Conservation (phyloP, 1,140 invertebrate species). For the Heterodera schachtii region DNA sequence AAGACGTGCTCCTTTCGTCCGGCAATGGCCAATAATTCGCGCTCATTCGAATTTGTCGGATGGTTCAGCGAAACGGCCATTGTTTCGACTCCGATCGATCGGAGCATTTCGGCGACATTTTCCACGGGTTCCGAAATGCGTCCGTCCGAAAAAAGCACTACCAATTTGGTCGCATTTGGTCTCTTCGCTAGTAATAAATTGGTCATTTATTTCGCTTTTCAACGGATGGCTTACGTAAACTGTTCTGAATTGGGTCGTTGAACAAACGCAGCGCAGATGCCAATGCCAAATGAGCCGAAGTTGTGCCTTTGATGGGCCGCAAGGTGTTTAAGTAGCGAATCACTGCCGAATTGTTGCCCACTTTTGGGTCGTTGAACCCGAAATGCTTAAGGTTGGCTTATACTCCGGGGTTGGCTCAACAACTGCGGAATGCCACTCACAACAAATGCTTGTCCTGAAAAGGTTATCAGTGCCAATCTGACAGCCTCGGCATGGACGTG, state of each 20-base stretch:
- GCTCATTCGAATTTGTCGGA: slow-evolving; percentile 53
- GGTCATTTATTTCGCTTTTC: neutral
- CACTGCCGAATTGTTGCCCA: slow-evolving; percentile 56
- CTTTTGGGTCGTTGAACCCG: slow-evolving; percentile 56
- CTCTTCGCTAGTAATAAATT: slow-evolving; percentile 39
- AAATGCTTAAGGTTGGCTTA: slow-evolving; percentile 43
- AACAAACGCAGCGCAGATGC: slow-evolving; percentile 53
- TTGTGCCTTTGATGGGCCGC: slow-evolving; percentile 62
- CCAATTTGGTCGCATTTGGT: slow-evolving; percentile 54
- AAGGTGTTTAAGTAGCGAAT: slow-evolving; percentile 52
- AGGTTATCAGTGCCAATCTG: slow-evolving; percentile 59
- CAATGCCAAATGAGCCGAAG: slow-evolving; percentile 58
- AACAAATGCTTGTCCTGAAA: slow-evolving; percentile 59
- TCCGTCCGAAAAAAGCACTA: slow-evolving; percentile 59
- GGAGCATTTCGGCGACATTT: slow-evolving; percentile 35
- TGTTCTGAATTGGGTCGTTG: slow-evolving; percentile 35
- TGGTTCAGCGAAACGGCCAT: slow-evolving; percentile 55
- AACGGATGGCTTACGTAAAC: neutral
- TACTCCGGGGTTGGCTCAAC: neutral
- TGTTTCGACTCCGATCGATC: slow-evolving; percentile 32
- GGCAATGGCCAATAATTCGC: slow-evolving; percentile 57
- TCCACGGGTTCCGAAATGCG: slow-evolving; percentile 42
- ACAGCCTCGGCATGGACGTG: slow-evolving; percentile 64
- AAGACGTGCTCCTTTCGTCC: slow-evolving; percentile 51
- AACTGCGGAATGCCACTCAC: neutral